A percentile compares a stretch with the other conserved stretches of the same genome.
These are phyloP conservation scores for Amiota communis DNA, from an alignment of 2,888 invertebrate species.

Conservation along the genomic window DNA sequence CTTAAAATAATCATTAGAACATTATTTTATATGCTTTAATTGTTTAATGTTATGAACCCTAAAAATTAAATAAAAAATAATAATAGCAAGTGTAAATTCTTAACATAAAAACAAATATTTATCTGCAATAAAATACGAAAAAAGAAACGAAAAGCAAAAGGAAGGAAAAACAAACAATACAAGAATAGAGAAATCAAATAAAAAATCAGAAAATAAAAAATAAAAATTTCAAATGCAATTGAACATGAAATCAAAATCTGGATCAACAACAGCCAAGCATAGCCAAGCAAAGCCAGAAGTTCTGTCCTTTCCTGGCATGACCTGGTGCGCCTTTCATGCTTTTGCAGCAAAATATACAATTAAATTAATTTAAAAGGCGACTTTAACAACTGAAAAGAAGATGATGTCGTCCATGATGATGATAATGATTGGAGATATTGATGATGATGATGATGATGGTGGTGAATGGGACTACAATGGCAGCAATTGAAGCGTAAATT, in stretches of 20 bases:
- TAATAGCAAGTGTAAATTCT: too few relatives aligned
- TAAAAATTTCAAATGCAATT: slow-evolving; percentile 61
- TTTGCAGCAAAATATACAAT: slow-evolving; percentile 50
- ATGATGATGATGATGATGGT: slow-evolving; percentile 6
- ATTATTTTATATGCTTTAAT: too few relatives aligned
- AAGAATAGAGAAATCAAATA: slow-evolving; percentile 50
- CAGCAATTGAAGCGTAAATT: slow-evolving; percentile 67
- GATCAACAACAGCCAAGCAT: neutral
- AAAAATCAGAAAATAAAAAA: slow-evolving; percentile 65
- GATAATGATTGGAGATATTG: neutral
- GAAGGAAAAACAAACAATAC: slow-evolving; percentile 41
- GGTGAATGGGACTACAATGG: slow-evolving; percentile 28
- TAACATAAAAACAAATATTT: too few relatives aligned
- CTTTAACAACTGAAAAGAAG: neutral
- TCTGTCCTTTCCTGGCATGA: too few relatives aligned
- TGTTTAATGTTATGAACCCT: too few relatives aligned
- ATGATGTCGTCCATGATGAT: neutral
- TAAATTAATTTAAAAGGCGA: slow-evolving; percentile 59
- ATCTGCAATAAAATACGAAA: neutral
- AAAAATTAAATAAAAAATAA: too few relatives aligned
- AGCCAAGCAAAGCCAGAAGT: too few relatives aligned
- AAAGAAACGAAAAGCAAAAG: neutral
- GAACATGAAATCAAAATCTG: slow-evolving; percentile 55
- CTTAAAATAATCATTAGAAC: too few relatives aligned
- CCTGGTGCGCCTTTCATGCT: slow-evolving; percentile 8